Conservation (phyloP, 2,888 invertebrate genomes). For the Oscheius sp. region DNA sequence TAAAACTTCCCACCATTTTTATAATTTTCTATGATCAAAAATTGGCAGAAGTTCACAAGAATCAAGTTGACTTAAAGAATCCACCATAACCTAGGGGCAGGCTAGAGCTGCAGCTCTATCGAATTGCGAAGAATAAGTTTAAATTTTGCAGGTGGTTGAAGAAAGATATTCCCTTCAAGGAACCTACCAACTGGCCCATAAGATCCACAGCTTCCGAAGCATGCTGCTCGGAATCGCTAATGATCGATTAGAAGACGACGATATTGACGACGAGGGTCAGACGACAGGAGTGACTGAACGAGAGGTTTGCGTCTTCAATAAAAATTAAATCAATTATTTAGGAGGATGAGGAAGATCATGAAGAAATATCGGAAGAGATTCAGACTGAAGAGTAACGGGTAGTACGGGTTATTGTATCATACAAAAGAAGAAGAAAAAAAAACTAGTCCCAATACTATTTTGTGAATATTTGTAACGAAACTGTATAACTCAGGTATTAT, state of each 20-base stretch:
- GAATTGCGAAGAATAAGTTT: no score
- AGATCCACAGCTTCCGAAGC: slow-evolving; percentile 62
- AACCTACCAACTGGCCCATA: slow-evolving; percentile 55
- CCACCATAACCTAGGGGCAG: neutral
- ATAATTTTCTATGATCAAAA: neutral
- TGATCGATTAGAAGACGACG: slow-evolving; percentile 57
- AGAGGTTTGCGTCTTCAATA: neutral
- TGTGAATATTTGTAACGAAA: no score
- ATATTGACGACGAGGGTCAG: slow-evolving; percentile 33
- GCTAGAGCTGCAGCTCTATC: neutral
- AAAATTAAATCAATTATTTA: neutral
- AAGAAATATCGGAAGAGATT: neutral
- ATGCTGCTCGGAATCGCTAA: slow-evolving; percentile 65
- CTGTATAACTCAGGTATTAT: no score
- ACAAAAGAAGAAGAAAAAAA: neutral
- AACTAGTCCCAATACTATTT: no score
- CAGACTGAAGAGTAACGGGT: no score
- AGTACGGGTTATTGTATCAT: neutral
- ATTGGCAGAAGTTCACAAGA: neutral
- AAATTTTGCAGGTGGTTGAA: slow-evolving; percentile 29
- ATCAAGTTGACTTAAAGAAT: neutral
- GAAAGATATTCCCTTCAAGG: slow-evolving; percentile 51
- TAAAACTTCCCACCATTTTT: no score
- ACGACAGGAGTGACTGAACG: slow-evolving; percentile 19
- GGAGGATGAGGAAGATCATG: slow-evolving; percentile 1